Evolutionary conservation across 2,888 invertebrate species (phyloP), one percentile per base, ranked within the genome.

Genomic region (Lepidonotus clava): DNA sequence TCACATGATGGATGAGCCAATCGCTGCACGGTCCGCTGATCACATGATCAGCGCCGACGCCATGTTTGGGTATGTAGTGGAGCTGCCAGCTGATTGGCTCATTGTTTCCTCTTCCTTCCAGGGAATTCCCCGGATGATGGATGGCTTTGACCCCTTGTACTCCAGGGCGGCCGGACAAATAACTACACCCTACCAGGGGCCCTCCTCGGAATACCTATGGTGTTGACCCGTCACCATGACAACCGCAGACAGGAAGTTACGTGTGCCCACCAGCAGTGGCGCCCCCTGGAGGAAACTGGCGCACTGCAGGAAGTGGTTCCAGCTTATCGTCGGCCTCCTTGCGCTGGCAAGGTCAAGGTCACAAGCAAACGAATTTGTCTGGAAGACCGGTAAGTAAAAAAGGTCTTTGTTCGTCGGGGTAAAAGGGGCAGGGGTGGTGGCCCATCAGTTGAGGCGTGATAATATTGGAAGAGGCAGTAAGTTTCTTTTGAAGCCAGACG

Each of bases 1-100:
- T 41, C 80, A 41, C 80, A 46, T 80, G 80, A 80, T 41, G 80
- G 80, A 80, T 80, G 46, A 34, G 18, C 80, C 80, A 80, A 80
- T 80, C 46, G 80, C 28, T 32, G 80, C 51, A 80, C 80, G 80
- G 46, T 46, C 34, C 28, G 46, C 28, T 80, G 80, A 24, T 80
- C 80, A 80, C 80, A 80, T 80, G 80, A 46, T 80, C 80, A 80
- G 80, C n/a, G 46, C 51, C 11, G 46, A 6, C 8, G 34, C 71
- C 8, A 18, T 38, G 71, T 11, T 71, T 71, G 71, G n/a, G 28
- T 38, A 71, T 36, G 14, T n/a, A 34, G 5, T 8, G 38, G 5
- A 71, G 71, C 4, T n/a, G 11, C 11, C 11, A 11, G 28, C 80
- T 80, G 80, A 80, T 80, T 80, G 46, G 46, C 14, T 41, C 41